Percentiles rank a stretch among this genome's conserved stretches.
phyloP scores from a whole-genome alignment of 2,797 vertebrate species.

The Sebastes cheni region DNA sequence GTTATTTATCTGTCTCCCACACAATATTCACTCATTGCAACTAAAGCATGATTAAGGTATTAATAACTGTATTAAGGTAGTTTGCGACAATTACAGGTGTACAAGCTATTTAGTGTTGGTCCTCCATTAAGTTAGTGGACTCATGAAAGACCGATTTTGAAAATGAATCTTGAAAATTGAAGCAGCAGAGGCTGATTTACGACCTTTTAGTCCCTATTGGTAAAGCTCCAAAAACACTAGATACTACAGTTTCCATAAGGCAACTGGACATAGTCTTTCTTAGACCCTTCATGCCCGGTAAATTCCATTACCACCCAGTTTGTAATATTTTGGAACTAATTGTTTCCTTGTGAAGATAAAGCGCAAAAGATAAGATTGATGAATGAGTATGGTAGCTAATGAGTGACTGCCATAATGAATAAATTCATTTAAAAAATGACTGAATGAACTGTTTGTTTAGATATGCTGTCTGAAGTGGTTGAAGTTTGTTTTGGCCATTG shows the following conservation, averaged over 20 bases:
- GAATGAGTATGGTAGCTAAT: not conserved
- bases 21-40: not conserved
- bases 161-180: not conserved
- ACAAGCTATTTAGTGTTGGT: not conserved
- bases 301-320: not conserved
- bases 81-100: not conserved
- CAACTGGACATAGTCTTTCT: not conserved
- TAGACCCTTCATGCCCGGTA: too few relatives aligned
- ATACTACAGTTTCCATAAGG: not conserved
- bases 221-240: not conserved
- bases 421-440: not conserved
- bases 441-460: not conserved
- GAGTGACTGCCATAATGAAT: not conserved
- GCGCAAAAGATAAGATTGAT: not conserved
- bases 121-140: not conserved
- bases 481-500: constrained; percentile 14
- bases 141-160: not conserved
- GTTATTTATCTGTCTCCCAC: not conserved
- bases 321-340: not conserved
- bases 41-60: not conserved
- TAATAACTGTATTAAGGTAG: not conserved
- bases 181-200: not conserved
- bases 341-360: not conserved
- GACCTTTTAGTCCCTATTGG: not conserved
- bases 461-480: not conserved